Evolutionary conservation across 2,888 invertebrate species (phyloP), one percentile per base, ranked within the genome.

Genomic region (Leptogaster cylindrica): DNA sequence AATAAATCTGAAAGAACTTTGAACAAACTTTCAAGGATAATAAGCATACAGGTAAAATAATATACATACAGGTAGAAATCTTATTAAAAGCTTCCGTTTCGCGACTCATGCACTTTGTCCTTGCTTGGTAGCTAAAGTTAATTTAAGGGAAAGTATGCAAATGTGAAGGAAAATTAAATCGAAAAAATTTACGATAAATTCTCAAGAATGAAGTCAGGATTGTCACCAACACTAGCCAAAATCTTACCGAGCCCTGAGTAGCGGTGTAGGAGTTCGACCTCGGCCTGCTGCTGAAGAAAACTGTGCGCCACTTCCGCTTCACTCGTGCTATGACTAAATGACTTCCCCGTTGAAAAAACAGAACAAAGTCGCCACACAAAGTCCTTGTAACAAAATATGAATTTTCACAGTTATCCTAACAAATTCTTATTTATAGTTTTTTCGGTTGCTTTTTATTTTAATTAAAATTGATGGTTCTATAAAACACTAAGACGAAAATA

Each of bases 321-420:
- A 92, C 86, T 82, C 92, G 92, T 70, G 92, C 90, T 75, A 92
- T 88, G 82, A n/a, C n/a, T n/a, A n/a, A n/a, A n/a, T n/a, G 16
- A 96, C 96, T 88, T 96, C 96, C 72, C 95, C 95, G 79, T 96
- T 96, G 84, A 91, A 93, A 85, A 96, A 96, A 80, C 95, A 95
- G 83, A 93, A 95, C 58, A 96, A 86, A 70, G 92, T 88, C 33
- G 96, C 93, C 64, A 96, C 95, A 79, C 92, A 93, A 68, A 95
- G 86, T 69, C 96, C 96, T 91, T 96, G 88, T 7, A 58, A 52
- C 10, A 46, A 46, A 20, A n/a, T n/a, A n/a, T n/a, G n/a, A n/a
- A n/a, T n/a, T n/a, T n/a, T n/a, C n/a, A n/a, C n/a, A n/a, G n/a
- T n/a, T n/a, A n/a, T n/a, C n/a, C n/a, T n/a, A n/a, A n/a, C n/a